Evolutionary conservation across 2,113 vertebrate genomes (phyloP).

Genomic region (Odontesthes bonariensis): DNA sequence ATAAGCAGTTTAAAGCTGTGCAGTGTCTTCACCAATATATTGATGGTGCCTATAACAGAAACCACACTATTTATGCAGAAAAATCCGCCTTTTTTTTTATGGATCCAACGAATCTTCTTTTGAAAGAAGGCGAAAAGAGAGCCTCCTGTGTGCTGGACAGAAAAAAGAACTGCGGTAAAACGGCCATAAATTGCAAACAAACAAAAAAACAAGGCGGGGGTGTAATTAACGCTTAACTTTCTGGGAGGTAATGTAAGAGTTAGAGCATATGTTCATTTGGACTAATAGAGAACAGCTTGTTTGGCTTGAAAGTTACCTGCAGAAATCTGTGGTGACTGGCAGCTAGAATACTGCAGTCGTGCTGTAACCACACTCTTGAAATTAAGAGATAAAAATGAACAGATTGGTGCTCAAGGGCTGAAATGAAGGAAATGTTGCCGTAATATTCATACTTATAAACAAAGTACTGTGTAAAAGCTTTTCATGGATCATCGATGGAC

Average conservation of each 20-base stretch:
- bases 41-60: too few species aligned
- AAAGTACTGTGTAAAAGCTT: too few species aligned
- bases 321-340: conserved; percentile 36
- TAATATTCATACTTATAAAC: too few species aligned
- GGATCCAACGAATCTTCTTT: conserved; percentile 1
- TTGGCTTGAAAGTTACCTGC: conserved; percentile 42
- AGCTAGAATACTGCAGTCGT: conserved; percentile 12
- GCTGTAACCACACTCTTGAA: conserved; percentile 1
- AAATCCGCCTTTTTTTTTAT: neutral
- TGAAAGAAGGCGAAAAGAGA: neutral
- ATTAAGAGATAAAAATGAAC: conserved; percentile 6
- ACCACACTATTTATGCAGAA: neutral
- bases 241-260: conserved; percentile 19
- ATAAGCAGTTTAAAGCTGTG: too few species aligned
- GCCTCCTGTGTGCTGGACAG: conserved; percentile 10
- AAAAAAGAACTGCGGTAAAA: conserved; percentile 7
- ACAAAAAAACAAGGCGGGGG: neutral
- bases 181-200: conserved; percentile 4
- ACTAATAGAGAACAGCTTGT: conserved; percentile 50
- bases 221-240: conserved; percentile 15
- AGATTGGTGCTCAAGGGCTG: neutral
- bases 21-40: too few species aligned
- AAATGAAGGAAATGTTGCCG: too few species aligned
- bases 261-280: conserved; percentile 35
- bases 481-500: too few species aligned